Base-by-base conservation (phyloP, 2,113 vertebrate genomes). In the Cephalopterus ornatus region DNA sequence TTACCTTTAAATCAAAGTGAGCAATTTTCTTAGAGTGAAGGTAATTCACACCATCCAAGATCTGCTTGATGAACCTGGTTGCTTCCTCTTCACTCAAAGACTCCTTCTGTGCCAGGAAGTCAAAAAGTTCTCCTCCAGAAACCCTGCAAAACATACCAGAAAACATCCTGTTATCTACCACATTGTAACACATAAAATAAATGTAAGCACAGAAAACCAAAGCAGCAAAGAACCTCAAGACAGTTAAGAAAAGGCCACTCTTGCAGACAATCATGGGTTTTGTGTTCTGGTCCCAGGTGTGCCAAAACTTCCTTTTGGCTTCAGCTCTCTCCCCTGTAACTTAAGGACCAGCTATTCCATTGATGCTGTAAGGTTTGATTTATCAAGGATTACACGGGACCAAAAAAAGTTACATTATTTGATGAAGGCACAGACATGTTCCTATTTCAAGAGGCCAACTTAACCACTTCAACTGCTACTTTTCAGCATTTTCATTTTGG, bases 1-100 rank as follows among this genome's bases (percentile, higher is more conserved):
- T 89, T 95, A 99, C 99, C 99, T 99, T 99, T 71, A 99, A 98
- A 97, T 99, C 99, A 95, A 99, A 99, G 95, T 99, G 99, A 92
- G 98, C 98, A 22, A 99, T 99, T 95, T 98, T 98, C 97, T 98
- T 99, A 78, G 98, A 98, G 92, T 99, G 99, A 44, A 99, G 98
- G 93, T 99, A 99, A 95, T 98, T 98, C 90, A 99, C 99, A 55
- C 99, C 99, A 4, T 99, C 98, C 70, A 99, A 98, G 95, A 99
- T 99, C 98, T 99, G 99, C 93, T 99, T 99, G 94, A 99, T 99
- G 97, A 99, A 99, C 96, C 98, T 98, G 27, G 99, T 99, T 94
- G 99, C 99, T 87, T 99, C 99, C 90, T 99, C 99, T 90, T 99
- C 99, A 95, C 99, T 99, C 93, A 99, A 97, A 22, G 99, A 99